Conservation (phyloP, 2,113 vertebrate genomes). For the Hypanus sabinus region DNA sequence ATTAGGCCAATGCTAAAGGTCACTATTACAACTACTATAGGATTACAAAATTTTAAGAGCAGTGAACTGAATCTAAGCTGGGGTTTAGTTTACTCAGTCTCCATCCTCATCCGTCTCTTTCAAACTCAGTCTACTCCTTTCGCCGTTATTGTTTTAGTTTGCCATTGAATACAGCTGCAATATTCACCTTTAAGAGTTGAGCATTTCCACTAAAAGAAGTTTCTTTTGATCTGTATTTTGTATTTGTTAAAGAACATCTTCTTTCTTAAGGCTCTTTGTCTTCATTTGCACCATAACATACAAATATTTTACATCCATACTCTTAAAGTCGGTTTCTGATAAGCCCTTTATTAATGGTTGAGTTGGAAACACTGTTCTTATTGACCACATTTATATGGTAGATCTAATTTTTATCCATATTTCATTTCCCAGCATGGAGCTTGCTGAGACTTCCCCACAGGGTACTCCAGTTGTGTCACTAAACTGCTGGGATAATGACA, state of each 20-base stretch:
- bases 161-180: too few species aligned
- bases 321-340: not conserved
- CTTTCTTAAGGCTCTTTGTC: not conserved
- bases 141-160: not conserved
- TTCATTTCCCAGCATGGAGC: not conserved
- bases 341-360: not conserved
- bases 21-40: not conserved
- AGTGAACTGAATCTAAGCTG: not conserved
- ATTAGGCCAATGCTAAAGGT: not conserved
- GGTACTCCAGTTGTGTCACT: not conserved
- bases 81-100: not conserved
- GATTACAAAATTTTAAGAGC: not conserved
- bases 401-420: not conserved
- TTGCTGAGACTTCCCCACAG: not conserved
- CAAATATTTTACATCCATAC: not conserved
- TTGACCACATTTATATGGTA: not conserved
- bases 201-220: not conserved
- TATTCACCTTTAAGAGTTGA: not conserved
- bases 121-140: not conserved
- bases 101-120: not conserved
- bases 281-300: not conserved
- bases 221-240: not conserved
- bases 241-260: not conserved
- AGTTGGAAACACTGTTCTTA: not conserved
- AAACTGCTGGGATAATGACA: conserved; percentile 35